Evolutionary conservation across 2,888 invertebrate genomes (phyloP).

Genomic region (Lasioglossum villosulum): DNA sequence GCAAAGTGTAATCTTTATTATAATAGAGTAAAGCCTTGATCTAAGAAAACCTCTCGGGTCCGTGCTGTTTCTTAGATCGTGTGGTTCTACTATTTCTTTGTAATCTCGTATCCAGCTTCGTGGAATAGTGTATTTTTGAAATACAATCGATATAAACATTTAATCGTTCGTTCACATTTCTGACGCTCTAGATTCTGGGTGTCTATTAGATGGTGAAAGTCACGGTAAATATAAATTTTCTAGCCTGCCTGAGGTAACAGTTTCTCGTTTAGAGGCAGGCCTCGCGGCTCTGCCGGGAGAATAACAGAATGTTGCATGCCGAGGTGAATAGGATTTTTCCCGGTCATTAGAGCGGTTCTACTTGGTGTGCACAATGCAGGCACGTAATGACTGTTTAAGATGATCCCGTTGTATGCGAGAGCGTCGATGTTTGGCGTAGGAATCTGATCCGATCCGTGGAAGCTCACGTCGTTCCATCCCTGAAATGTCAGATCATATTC

Average conservation of each 20-base stretch:
- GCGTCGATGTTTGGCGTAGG: slow-evolving; percentile 95
- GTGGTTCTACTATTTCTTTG: no score
- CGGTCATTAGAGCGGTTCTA: slow-evolving; percentile 91
- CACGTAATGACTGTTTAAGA: slow-evolving; percentile 94
- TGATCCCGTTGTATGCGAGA: slow-evolving; percentile 93
- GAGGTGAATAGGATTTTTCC: slow-evolving; percentile 93
- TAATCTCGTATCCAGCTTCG: neutral
- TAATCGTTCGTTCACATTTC: no score
- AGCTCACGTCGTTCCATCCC: slow-evolving; percentile 97
- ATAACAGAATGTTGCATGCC: slow-evolving; percentile 91
- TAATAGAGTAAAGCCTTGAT: no score
- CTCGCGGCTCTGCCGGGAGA: slow-evolving; percentile 89
- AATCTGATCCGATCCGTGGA: slow-evolving; percentile 94
- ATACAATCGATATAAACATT: no score
- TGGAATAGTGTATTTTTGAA: no score
- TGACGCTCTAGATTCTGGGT: neutral
- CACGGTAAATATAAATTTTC: neutral
- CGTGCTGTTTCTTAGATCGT: no score
- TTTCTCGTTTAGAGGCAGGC: slow-evolving; percentile 89
- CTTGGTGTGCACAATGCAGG: slow-evolving; percentile 94
- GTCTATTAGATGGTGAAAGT: neutral
- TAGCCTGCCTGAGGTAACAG: slow-evolving; percentile 88
- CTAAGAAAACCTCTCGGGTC: no score
- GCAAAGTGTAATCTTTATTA: no score
- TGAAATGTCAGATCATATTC: slow-evolving; percentile 79